Conservation (phyloP, 2,113 vertebrate genomes). For the Henicopernis longicauda region DNA sequence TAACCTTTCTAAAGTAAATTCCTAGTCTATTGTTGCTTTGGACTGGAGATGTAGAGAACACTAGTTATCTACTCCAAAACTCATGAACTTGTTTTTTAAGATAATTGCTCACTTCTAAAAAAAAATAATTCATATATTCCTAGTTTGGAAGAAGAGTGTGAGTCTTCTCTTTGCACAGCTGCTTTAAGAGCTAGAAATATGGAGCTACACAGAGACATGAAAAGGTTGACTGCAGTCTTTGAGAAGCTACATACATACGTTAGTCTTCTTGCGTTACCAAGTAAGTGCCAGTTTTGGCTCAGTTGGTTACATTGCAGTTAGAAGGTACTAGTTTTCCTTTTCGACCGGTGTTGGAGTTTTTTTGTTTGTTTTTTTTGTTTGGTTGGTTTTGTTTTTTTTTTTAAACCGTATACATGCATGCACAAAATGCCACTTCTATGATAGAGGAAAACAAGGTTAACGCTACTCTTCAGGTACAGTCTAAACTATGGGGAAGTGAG, state of each 20-base stretch:
- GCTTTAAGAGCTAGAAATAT: slow-evolving; percentile 84
- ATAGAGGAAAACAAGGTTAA: background rate
- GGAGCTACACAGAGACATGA: slow-evolving; percentile 87
- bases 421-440: background rate
- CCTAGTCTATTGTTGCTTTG: background rate
- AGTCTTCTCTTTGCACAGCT: slow-evolving; percentile 86
- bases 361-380: background rate
- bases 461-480: background rate
- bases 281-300: slow-evolving; percentile 72
- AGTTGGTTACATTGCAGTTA: background rate
- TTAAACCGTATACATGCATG: no score
- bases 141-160: slow-evolving; percentile 96
- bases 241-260: slow-evolving; percentile 90
- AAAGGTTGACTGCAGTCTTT: slow-evolving; percentile 84
- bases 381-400: no score
- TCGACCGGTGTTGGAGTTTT: background rate
- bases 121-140: slow-evolving; percentile 60
- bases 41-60: background rate
- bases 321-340: background rate
- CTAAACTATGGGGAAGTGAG: background rate
- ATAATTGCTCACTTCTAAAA: slow-evolving; percentile 38
- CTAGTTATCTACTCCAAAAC: background rate
- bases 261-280: slow-evolving; percentile 86
- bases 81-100: background rate
- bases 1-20: background rate